phyloP scores from a whole-genome alignment of 2,113 vertebrate genomes.

The Hyaena hyaena region DNA sequence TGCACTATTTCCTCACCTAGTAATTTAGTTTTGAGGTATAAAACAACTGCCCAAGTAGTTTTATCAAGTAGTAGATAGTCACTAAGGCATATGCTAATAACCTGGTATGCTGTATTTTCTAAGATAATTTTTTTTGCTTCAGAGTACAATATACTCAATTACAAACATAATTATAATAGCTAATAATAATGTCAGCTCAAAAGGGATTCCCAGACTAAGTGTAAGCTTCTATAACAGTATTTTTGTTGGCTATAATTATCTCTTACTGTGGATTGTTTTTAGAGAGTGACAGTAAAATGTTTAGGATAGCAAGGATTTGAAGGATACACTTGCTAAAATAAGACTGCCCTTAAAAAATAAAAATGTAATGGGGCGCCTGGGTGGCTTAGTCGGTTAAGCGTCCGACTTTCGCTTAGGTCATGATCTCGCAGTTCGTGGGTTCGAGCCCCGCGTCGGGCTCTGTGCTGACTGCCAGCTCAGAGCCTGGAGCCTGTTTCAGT shows the following conservation, averaged over 20 bases:
- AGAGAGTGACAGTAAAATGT: neutral
- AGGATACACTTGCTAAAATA: slow-evolving; percentile 13
- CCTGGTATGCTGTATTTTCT: neutral
- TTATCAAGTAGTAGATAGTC: neutral
- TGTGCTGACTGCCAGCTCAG: too few species aligned
- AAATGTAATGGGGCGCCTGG: neutral
- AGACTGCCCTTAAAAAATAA: neutral
- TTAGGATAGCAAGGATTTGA: neutral
- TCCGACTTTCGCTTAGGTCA: too few species aligned
- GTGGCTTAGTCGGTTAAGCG: too few species aligned
- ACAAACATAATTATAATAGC: neutral
- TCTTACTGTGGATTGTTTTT: neutral
- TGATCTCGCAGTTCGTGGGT: too few species aligned
- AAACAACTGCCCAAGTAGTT: neutral
- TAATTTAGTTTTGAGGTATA: neutral
- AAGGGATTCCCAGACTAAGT: neutral
- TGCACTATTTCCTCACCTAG: neutral
- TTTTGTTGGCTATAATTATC: neutral
- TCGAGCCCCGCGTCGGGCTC: too few species aligned
- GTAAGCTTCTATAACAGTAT: neutral
- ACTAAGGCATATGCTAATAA: neutral
- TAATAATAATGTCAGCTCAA: neutral
- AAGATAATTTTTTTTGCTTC: neutral
- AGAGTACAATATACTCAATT: neutral
- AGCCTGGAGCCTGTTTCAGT: too few species aligned